These are phyloP conservation scores for Halcyon chelicuti DNA, from an alignment of 2,797 vertebrate genomes.

Conservation along the genomic window DNA sequence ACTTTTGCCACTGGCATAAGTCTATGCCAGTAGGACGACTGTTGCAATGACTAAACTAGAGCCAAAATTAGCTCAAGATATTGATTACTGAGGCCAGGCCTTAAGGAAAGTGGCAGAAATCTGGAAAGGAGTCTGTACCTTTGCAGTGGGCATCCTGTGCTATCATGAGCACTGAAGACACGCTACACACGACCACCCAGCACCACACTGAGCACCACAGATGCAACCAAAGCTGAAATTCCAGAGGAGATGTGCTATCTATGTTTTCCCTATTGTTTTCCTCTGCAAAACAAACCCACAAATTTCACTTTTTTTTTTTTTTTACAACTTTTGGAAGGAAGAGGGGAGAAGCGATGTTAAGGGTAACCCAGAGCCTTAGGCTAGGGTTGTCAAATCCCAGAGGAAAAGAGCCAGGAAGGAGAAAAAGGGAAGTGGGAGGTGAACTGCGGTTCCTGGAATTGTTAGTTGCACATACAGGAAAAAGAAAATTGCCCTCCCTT, in stretches of 20 bases:
- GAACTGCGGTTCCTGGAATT: slow-evolving; percentile 54
- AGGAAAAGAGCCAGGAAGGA: slow-evolving; percentile 48
- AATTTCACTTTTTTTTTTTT: background rate
- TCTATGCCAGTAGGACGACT: background rate
- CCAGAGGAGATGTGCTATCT: background rate
- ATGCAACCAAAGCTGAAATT: background rate
- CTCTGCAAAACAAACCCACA: background rate
- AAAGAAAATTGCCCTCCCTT: slow-evolving; percentile 6
- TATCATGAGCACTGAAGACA: accelerated
- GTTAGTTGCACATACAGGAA: slow-evolving; percentile 40
- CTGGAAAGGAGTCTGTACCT: background rate
- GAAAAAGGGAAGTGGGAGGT: slow-evolving; percentile 52
- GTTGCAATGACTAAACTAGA: background rate
- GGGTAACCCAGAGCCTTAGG: background rate
- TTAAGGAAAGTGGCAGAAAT: background rate
- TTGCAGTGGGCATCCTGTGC: background rate
- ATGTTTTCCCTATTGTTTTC: background rate
- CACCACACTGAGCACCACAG: background rate
- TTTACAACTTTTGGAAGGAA: background rate
- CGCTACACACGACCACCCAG: background rate
- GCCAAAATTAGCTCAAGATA: background rate
- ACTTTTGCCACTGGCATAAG: background rate
- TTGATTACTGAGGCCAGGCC: background rate
- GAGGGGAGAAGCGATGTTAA: background rate
- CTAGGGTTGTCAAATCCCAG: background rate